phyloP scores from a whole-genome alignment of 2,113 vertebrate species.

The Pogona vitticeps region DNA sequence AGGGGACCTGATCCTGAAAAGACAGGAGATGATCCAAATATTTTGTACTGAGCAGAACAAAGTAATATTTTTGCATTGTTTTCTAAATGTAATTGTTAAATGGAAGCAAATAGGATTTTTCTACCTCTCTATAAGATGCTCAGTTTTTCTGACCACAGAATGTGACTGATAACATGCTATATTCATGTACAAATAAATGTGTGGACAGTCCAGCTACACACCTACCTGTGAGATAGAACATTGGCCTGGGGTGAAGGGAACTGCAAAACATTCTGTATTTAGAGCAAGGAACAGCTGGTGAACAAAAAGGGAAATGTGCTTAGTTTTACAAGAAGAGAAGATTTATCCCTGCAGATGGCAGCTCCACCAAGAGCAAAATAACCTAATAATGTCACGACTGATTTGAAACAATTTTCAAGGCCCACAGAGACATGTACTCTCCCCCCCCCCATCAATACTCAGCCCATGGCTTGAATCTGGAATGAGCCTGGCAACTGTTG shows the following conservation, averaged over 20 bases:
- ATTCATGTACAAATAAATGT: neutral
- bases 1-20: no score
- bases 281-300: neutral
- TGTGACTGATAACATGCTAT: no score
- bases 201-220: neutral
- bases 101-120: neutral
- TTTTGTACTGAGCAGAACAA: no score
- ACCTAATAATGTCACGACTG: neutral
- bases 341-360: neutral
- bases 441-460: neutral
- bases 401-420: conserved; percentile 1
- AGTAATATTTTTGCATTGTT: no score
- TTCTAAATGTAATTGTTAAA: neutral
- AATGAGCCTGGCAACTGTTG: neutral
- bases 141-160: neutral
- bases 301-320: neutral
- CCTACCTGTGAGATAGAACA: neutral
- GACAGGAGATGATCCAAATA: no score
- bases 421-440: neutral
- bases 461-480: neutral
- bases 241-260: neutral
- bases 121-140: neutral
- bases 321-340: neutral
- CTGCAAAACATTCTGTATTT: neutral
- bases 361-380: neutral